These are phyloP conservation scores for Struthidea cinerea DNA, from an alignment of 2,113 vertebrate species.

Conservation along the genomic window DNA sequence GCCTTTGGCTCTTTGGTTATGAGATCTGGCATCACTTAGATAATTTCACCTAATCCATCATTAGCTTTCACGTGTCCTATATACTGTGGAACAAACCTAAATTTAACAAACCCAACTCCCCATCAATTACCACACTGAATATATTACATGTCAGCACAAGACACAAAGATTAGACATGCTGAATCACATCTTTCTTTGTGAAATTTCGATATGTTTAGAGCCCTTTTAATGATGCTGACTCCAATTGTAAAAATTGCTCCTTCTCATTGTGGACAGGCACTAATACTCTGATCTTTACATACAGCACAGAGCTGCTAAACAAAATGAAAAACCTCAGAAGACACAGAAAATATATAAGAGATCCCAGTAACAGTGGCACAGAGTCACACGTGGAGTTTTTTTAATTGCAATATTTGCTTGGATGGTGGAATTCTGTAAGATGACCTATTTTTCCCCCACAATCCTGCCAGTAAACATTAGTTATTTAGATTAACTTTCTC, in stretches of 20 bases:
- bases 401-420: background rate
- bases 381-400: background rate
- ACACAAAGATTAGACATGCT: background rate
- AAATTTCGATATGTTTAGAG: background rate
- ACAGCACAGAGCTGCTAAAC: background rate
- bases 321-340: background rate
- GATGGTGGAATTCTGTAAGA: background rate
- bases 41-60: constrained; percentile 66
- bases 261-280: background rate
- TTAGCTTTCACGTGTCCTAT: constrained; percentile 54
- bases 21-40: constrained; percentile 42
- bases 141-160: background rate
- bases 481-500: constrained; percentile 19
- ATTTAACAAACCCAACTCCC: constrained; percentile 43
- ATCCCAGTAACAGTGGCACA: background rate
- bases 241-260: background rate
- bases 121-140: constrained; percentile 4
- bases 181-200: constrained; percentile 33
- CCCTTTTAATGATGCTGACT: background rate
- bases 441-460: background rate
- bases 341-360: background rate
- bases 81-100: constrained; percentile 31
- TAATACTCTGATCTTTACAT: background rate
- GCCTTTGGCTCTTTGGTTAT: constrained; percentile 50
- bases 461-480: background rate